Base-by-base conservation (phyloP, 2,888 invertebrate genomes). In the Harpalus rubripes region DNA sequence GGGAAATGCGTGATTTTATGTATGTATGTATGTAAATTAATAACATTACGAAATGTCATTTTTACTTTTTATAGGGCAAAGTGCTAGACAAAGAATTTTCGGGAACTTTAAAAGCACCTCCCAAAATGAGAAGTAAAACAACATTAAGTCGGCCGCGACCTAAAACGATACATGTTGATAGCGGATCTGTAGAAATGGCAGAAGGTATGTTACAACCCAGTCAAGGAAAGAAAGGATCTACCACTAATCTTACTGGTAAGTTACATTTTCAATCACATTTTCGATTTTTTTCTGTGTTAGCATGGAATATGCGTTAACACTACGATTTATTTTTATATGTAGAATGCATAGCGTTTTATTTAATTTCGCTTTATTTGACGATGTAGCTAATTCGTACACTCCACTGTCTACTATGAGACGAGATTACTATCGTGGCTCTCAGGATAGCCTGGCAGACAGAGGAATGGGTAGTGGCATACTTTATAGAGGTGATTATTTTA, bases 341-440 rank as follows among this genome's bases (percentile, higher is more conserved):
- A 81, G 82, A 44, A 59, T 86, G 61, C 74, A 81, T 85, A 84
- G 84, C 84, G 82, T 86, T 87, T 85, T 85, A 85, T 86, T 87
- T 88, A 86, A 87, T 87, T 87, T 88, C 86, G 86, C 88, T 88
- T 82, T 56, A 76, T 76, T 83, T 68, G 63, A 56, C 68, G 7
- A 74, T 84, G 88, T 88, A 90, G 90, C 90, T 87, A 90, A 90
- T 88, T 87, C 87, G 87, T 92, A 92, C 88, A 92, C 91, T 88
- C 93, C 93, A 87, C 92, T 91, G 88, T 93, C 94, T 88, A 94
- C 94, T 88, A 95, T 97, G 95, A 95, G 96, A 92, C 95, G 97
- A 91, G 97, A 97, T 93, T 97, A 96, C 94, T 97, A 96, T 93
- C 94, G 96, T 93, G 97, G 97, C 91, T 97, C 97, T 87, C 97